A percentile compares a stretch with the other conserved stretches of the same genome.
These are phyloP conservation scores for Melanotaenia boesemani DNA, from an alignment of 2,797 vertebrate genomes.

Conservation along the genomic window DNA sequence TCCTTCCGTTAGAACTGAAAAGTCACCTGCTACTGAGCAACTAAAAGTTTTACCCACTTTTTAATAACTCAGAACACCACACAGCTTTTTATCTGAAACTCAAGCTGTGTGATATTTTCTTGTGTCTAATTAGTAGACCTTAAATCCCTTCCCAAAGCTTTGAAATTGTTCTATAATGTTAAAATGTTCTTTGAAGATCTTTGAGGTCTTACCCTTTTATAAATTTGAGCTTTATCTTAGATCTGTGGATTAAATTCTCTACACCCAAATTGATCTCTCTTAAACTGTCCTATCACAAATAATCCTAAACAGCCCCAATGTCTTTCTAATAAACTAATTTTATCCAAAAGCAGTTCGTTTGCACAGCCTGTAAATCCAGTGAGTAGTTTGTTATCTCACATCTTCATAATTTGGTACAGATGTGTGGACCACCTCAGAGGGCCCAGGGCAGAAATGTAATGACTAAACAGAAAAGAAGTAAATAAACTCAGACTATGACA, in stretches of 20 bases:
- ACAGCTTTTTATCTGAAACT: neutral
- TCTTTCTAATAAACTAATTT: conserved; percentile 54
- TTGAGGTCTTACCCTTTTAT: neutral
- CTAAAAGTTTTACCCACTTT: neutral
- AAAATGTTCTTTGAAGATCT: neutral
- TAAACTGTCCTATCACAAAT: neutral
- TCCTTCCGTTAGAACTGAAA: conserved; percentile 67
- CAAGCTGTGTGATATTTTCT: neutral
- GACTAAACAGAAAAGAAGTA: conserved; percentile 6
- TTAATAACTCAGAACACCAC: neutral
- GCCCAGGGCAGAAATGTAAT: conserved; percentile 13
- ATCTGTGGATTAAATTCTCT: neutral
- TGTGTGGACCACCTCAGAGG: conserved; percentile 18
- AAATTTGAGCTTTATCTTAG: neutral
- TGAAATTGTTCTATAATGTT: neutral
- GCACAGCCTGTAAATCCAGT: conserved; percentile 36
- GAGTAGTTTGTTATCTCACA: conserved; percentile 15
- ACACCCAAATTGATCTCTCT: conserved; percentile 6
- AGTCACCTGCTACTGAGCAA: conserved; percentile 35
- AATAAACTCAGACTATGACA: conserved; percentile 2
- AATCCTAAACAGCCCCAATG: conserved; percentile 2
- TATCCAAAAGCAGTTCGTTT: conserved; percentile 21
- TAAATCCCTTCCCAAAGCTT: neutral
- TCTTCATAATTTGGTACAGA: conserved; percentile 34
- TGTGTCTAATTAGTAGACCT: neutral